A percentile compares a stretch with the other conserved stretches of the same genome.
Evolutionary conservation across 2,888 invertebrate species (phyloP).

Genomic region (Matsumyia berberina): DNA sequence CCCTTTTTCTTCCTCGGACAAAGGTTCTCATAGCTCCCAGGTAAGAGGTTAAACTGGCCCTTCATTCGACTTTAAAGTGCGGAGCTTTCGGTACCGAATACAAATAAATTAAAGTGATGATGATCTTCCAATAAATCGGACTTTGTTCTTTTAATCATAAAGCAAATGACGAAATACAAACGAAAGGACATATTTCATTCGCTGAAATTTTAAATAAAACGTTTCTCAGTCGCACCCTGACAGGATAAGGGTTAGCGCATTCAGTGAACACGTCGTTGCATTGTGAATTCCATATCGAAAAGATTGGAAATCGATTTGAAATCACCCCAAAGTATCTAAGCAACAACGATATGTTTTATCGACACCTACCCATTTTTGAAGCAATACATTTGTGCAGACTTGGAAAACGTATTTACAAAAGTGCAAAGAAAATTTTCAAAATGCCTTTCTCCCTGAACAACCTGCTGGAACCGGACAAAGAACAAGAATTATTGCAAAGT

Average conservation of each 20-base stretch:
- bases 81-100: no score
- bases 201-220: not conserved
- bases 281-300: not conserved
- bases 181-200: no score
- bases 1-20: no score
- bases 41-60: no score
- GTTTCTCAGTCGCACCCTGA: not conserved
- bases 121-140: no score
- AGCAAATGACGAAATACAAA: no score
- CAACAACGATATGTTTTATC: constrained; percentile 50
- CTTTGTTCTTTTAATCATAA: no score
- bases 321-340: constrained; percentile 33
- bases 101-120: no score
- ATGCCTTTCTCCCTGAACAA: constrained; percentile 85
- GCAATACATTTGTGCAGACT: not conserved
- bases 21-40: no score
- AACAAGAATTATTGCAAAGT: constrained; percentile 91
- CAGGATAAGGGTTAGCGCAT: not conserved
- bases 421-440: not conserved
- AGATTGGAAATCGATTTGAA: constrained; percentile 17
- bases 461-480: constrained; percentile 88
- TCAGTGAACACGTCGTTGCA: not conserved
- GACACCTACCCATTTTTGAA: constrained; percentile 3
- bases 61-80: no score
- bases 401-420: not conserved